Evolutionary conservation across 2,797 vertebrate genomes (phyloP), one percentile per base, ranked within the genome.

Genomic region (Heterohyrax brucei): DNA sequence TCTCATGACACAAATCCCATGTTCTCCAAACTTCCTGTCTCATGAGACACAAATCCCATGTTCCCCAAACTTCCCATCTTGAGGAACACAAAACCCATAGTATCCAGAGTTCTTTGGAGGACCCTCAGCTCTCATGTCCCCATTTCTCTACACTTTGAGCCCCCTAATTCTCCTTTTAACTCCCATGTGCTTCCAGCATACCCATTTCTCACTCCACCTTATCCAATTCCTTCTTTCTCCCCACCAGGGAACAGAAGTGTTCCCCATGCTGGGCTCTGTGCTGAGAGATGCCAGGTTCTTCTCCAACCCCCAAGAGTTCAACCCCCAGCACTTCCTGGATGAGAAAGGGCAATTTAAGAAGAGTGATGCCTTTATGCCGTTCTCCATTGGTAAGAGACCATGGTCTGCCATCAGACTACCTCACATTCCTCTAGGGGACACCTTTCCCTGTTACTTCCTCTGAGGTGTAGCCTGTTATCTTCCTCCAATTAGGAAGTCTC

Each of bases 261-360:
- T 95, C 24, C 97, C 98, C 4, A 73, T 98, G 33, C 93, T 97
- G 95, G 97, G 95, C 10, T 97, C 98, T 14, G 94, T 97, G 70
- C 83, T 98, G 44, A 96, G 3, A 66, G 98, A 98, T 89, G 92
- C 97, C 18, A 92, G 94, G 73, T 96, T 98, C 48, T 99, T 98
- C 97, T 95, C 97, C 84, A 97, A 96, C 2, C 98, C 98, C 13
- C 0, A 30, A 1, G 87, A 94, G 5, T 99, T 99, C 96, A 96
- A 98, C 87, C 98, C 98, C 10, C 94, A 98, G 26, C 98, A 98
- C 96, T 98, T 99, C 87, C 95, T 99, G 92, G 98, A 98, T 82
- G 97, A 98, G 18, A 87, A 98, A 0, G 98, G 98, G 7, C 48
- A 48, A 61, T 98, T 99, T 87, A 98, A 98, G 97, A 98, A 97